A percentile compares a stretch with the other conserved stretches of the same genome.
Evolutionary conservation across 2,797 vertebrate genomes (phyloP).

Genomic region (Echeneis naucrates): DNA sequence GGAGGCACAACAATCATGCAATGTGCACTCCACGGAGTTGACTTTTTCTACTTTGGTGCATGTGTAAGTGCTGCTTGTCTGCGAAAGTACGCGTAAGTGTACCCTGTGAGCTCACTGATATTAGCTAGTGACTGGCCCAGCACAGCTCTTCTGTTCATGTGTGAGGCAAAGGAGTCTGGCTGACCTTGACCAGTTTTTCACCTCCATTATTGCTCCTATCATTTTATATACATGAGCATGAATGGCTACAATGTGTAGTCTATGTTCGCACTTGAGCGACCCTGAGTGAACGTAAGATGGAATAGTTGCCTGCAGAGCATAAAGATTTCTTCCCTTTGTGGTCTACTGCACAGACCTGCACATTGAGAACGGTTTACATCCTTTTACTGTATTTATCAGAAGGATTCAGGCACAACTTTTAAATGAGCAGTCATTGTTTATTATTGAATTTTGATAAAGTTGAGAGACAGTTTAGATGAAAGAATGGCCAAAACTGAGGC

Average conservation of each 20-base stretch:
- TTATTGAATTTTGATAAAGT: conserved; percentile 10
- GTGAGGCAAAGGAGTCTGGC: conserved; percentile 11
- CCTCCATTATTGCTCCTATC: conserved; percentile 42
- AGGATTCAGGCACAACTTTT: conserved; percentile 4
- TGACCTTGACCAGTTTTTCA: conserved; percentile 69
- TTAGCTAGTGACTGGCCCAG: not conserved
- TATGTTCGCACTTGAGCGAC: conserved; percentile 14
- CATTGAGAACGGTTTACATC: conserved; percentile 14
- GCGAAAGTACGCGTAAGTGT: not conserved
- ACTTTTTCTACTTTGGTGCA: not conserved
- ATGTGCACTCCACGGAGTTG: conserved; percentile 4
- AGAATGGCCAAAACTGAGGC: conserved; percentile 7
- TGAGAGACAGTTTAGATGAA: not conserved
- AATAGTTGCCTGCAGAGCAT: conserved; percentile 8
- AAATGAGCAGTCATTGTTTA: conserved; percentile 9
- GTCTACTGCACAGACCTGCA: not conserved
- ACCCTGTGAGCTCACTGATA: not conserved
- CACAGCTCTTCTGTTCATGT: not conserved
- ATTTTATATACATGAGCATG: conserved; percentile 37
- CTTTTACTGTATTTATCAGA: conserved; percentile 11
- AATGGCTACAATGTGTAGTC: conserved; percentile 30
- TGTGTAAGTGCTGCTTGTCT: not conserved
- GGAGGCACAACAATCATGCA: conserved; percentile 25
- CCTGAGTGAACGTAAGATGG: conserved; percentile 23
- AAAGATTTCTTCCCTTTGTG: conserved; percentile 6